Evolutionary conservation across 2,113 vertebrate species (phyloP).

Genomic region (Herpetotheres cachinnans): DNA sequence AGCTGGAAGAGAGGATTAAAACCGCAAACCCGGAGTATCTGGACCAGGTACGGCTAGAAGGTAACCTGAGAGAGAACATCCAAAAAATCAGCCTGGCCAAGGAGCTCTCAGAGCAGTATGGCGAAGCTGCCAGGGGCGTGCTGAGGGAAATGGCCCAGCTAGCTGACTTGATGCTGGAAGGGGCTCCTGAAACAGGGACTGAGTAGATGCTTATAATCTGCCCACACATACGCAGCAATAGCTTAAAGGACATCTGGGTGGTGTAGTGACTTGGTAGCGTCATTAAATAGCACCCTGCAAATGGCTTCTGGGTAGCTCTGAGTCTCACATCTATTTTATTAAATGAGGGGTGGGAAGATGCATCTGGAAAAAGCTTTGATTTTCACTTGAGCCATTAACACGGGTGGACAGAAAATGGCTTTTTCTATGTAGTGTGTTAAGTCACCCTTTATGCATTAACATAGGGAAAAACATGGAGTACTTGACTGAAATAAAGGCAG

Average conservation of each 20-base stretch:
- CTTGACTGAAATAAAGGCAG: neutral
- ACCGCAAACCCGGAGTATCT: slow-evolving; percentile 29
- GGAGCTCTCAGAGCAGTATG: slow-evolving; percentile 56
- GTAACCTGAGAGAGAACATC: slow-evolving; percentile 70
- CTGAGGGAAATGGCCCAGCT: slow-evolving; percentile 65
- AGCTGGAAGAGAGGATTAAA: slow-evolving; percentile 43
- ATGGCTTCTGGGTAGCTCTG: neutral
- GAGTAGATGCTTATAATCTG: neutral
- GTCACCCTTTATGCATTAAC: neutral
- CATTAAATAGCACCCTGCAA: neutral
- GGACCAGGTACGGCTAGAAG: slow-evolving; percentile 53
- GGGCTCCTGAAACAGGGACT: neutral
- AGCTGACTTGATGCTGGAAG: slow-evolving; percentile 46
- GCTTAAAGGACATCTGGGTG: neutral
- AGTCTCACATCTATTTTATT: neutral
- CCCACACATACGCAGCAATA: neutral
- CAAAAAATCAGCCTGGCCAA: slow-evolving; percentile 62
- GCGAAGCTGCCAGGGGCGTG: slow-evolving; percentile 51
- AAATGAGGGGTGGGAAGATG: neutral
- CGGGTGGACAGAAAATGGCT: neutral
- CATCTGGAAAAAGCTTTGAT: neutral
- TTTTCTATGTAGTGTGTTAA: neutral
- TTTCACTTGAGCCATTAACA: neutral
- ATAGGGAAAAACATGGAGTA: neutral
- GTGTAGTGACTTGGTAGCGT: neutral